Base-by-base conservation (phyloP, 2,888 invertebrate genomes). In the Eristalis pertinax region DNA sequence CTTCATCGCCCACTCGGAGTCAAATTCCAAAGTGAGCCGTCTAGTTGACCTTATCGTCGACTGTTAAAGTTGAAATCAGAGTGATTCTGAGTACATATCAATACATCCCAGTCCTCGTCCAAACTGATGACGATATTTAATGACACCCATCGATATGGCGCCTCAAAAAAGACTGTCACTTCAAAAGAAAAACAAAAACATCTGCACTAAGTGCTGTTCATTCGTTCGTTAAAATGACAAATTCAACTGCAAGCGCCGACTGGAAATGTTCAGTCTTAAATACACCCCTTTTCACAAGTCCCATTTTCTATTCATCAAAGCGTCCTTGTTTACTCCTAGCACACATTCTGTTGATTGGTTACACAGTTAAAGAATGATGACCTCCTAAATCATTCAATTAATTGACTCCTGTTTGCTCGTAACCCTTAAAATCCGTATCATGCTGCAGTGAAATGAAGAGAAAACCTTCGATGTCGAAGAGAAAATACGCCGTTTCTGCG, bases 321-420 rank as follows among this genome's bases (percentile, higher is more conserved):
- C 50, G 50, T 50, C 50, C 50, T 50, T 50, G 50, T 50, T 50
- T 50, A 19, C 50, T n/a, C 50, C 50, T 5, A 50, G 50, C 50
- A 50, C 50, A 50, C 50, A 50, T 50, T 50, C 50, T 50, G 50
- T 50, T 50, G 50, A 50, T 50, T 50, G 50, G 50, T 50, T 50
- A 50, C 50, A 50, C 50, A 50, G 50, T 50, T 50, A 50, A 50
- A 50, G 50, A 50, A 50, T 50, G 50, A 50, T 50, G 50, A 50
- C 50, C 50, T 50, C 50, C 50, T 50, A 50, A 50, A 50, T 50
- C 50, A 50, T 50, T 50, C 50, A 50, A 50, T 50, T 50, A 50
- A 50, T 50, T 50, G 50, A 50, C 50, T 50, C 50, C 50, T 4
- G 50, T 19, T 1, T 19, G 19, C 50, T 50, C 8, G 50, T 50